A percentile compares a stretch with the other conserved stretches of the same genome.
Conservation (phyloP, 2,113 vertebrate species). For the Genyomyrus donnyi region DNA sequence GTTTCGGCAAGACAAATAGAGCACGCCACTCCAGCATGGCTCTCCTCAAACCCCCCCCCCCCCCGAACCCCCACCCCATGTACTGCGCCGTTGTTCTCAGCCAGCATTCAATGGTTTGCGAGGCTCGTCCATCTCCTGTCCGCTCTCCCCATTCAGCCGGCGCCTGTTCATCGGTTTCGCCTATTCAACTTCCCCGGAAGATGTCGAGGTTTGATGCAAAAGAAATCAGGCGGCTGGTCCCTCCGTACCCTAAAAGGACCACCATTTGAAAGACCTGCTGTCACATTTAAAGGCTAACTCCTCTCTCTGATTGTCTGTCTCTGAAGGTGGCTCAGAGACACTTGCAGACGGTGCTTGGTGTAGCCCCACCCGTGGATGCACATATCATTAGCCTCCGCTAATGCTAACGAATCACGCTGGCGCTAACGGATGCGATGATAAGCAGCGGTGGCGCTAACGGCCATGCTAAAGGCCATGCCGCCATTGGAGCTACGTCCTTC, state of each 20-base stretch:
- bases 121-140: background rate
- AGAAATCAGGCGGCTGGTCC: background rate
- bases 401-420: background rate
- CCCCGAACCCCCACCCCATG: background rate
- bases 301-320: background rate
- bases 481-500: background rate
- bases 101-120: background rate
- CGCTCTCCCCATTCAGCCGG: background rate
- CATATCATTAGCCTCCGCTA: background rate
- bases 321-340: background rate
- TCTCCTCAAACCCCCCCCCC: background rate
- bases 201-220: background rate
- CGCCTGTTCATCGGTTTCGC: background rate
- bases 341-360: background rate
- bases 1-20: slow-evolving; percentile 53
- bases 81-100: background rate
- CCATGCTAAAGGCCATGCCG: background rate
- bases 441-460: background rate
- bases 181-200: background rate
- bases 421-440: background rate
- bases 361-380: background rate
- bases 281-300: background rate
- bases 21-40: background rate
- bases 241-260: background rate
- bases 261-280: background rate